phyloP scores from a whole-genome alignment of 2,888 invertebrate species.

The Mythimna pallens region DNA sequence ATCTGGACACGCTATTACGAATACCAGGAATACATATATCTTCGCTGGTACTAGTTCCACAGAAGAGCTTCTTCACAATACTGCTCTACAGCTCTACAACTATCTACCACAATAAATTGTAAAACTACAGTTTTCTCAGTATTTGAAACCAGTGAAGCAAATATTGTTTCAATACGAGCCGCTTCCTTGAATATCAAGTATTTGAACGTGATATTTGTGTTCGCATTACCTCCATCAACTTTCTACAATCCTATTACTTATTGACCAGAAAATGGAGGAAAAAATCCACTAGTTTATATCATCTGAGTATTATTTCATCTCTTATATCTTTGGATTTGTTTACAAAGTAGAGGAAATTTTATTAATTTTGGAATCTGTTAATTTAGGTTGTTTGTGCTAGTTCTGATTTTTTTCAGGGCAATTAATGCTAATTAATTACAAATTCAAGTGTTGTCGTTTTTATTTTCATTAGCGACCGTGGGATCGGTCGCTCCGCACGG shows the following conservation, averaged over 20 bases:
- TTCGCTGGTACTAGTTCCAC: not conserved
- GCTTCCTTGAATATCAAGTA: conserved; percentile 2
- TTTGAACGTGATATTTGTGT: conserved; percentile 26
- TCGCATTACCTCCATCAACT: conserved; percentile 12
- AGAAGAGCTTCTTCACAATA: not conserved
- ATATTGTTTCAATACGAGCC: conserved; percentile 10
- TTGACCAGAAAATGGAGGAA: conserved; percentile 1
- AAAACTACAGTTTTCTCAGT: conserved; percentile 9
- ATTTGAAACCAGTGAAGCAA: conserved; percentile 1
- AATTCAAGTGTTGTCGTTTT: not conserved
- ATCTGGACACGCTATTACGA: too few species aligned
- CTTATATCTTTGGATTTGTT: not conserved
- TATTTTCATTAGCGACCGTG: too few species aligned
- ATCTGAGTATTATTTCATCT: not conserved
- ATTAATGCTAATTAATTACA: not conserved
- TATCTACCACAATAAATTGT: not conserved
- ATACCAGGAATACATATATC: not conserved
- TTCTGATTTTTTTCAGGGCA: not conserved
- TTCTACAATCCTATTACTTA: conserved; percentile 5
- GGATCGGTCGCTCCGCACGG: too few species aligned
- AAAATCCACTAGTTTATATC: not conserved
- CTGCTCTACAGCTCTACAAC: not conserved
- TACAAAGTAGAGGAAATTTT: not conserved
- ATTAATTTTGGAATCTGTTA: conserved; percentile 4
- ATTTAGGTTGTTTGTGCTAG: conserved; percentile 4